phyloP scores from a whole-genome alignment of 2,888 invertebrate genomes.

The Tolmerus cingulatus region DNA sequence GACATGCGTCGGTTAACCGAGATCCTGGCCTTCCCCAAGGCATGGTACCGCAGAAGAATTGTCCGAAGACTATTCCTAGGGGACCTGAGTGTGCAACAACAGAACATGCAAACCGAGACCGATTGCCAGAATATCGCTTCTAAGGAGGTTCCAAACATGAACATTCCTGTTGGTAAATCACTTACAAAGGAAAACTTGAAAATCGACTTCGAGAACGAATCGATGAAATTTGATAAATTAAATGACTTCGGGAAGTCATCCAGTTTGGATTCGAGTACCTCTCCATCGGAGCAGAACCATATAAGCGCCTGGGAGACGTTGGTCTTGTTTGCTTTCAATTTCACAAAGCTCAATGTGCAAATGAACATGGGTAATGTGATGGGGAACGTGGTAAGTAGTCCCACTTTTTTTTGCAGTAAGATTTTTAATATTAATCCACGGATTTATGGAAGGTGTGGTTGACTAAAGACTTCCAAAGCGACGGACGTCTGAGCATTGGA shows the following conservation, averaged over 20 bases:
- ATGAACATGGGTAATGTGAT: constrained; percentile 99
- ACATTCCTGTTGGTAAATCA: constrained; percentile 21
- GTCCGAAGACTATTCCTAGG: constrained; percentile 92
- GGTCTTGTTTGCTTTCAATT: constrained; percentile 94
- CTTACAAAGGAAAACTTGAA: constrained; percentile 67
- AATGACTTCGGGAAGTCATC: constrained; percentile 68
- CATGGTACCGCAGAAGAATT: constrained; percentile 96
- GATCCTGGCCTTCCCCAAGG: constrained; percentile 96
- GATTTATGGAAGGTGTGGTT: constrained; percentile 72
- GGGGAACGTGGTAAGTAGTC: constrained; percentile 89
- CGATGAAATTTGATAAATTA: constrained; percentile 64
- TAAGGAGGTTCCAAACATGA: constrained; percentile 46
- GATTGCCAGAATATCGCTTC: constrained; percentile 52
- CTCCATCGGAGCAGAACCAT: constrained; percentile 70
- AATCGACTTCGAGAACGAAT: constrained; percentile 67
- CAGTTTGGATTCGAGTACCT: constrained; percentile 68
- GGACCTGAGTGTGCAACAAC: constrained; percentile 76
- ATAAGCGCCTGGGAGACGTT: constrained; percentile 93
- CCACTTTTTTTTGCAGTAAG: not conserved
- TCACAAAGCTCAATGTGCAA: constrained; percentile 93
- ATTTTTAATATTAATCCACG: constrained; percentile 44
- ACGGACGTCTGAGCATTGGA: constrained; percentile 91
- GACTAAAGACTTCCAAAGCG: constrained; percentile 89
- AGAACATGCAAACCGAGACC: constrained; percentile 49
- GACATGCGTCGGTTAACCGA: constrained; percentile 97